Conservation (phyloP, 1,140 invertebrate genomes). For the Sitobion miscanthi region DNA sequence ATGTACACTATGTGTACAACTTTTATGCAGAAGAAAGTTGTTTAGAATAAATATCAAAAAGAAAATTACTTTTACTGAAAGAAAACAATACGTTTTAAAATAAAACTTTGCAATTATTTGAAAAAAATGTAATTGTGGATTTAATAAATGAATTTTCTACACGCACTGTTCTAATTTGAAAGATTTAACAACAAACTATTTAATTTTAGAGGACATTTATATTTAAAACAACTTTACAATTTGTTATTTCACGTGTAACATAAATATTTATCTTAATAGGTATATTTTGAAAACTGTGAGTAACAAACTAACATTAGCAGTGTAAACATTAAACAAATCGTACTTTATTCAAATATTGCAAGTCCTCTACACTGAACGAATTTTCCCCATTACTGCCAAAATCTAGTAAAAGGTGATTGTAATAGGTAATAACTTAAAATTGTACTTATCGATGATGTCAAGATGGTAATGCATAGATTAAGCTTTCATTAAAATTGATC, state of each 20-base stretch:
- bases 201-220: not conserved
- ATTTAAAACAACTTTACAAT: not conserved
- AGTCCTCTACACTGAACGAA: not conserved
- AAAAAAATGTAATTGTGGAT: not conserved
- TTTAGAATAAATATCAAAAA: not conserved
- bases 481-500: too few relatives aligned
- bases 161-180: not conserved
- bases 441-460: too few relatives aligned
- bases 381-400: not conserved
- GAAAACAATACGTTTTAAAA: not conserved
- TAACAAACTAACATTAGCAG: not conserved
- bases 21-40: not conserved
- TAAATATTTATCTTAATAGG: not conserved
- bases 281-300: not conserved
- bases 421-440: not conserved
- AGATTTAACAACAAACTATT: not conserved
- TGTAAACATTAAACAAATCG: not conserved
- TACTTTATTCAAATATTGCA: not conserved
- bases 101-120: not conserved
- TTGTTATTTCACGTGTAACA: not conserved
- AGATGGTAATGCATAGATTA: too few relatives aligned
- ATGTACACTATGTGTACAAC: not conserved
- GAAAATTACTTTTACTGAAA: not conserved
- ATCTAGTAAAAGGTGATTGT: not conserved
- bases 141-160: not conserved